These are phyloP conservation scores for Rugalucina vietnamica DNA, from an alignment of 2,888 invertebrate genomes.

Conservation along the genomic window DNA sequence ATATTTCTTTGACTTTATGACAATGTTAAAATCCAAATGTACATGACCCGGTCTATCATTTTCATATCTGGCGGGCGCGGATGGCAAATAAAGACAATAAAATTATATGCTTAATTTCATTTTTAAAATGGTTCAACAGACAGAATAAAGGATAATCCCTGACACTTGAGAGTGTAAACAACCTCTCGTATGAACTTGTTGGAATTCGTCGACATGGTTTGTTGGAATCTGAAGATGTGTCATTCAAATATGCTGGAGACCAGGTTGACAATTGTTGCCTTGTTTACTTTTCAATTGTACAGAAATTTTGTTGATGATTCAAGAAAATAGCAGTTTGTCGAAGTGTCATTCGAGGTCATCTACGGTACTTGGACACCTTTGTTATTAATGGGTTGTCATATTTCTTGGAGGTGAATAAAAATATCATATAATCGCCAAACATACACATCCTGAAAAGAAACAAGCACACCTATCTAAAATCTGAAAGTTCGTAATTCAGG, in stretches of 20 bases:
- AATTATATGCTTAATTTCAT: neutral
- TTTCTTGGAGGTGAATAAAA: no score
- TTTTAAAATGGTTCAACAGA: neutral
- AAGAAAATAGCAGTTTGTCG: neutral
- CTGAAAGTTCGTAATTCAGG: no score
- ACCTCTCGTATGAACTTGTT: neutral
- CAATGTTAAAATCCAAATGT: slow-evolving; percentile 21
- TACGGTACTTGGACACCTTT: no score
- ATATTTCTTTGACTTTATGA: slow-evolving; percentile 33
- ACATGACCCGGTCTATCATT: slow-evolving; percentile 43
- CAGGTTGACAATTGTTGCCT: neutral
- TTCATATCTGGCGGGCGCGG: slow-evolving; percentile 16
- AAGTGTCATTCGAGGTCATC: neutral
- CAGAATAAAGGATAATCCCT: neutral
- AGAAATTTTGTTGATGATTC: neutral
- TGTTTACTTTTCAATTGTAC: neutral
- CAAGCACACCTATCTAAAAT: no score
- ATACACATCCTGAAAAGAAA: no score
- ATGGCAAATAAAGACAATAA: slow-evolving; percentile 26
- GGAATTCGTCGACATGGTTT: neutral
- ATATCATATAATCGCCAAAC: no score
- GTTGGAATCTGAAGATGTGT: neutral
- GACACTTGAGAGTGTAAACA: neutral
- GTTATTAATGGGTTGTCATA: no score
- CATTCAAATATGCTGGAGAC: neutral